Evolutionary conservation across 2,113 vertebrate species (phyloP), one percentile per base, ranked within the genome.

Genomic region (Astur gentilis): DNA sequence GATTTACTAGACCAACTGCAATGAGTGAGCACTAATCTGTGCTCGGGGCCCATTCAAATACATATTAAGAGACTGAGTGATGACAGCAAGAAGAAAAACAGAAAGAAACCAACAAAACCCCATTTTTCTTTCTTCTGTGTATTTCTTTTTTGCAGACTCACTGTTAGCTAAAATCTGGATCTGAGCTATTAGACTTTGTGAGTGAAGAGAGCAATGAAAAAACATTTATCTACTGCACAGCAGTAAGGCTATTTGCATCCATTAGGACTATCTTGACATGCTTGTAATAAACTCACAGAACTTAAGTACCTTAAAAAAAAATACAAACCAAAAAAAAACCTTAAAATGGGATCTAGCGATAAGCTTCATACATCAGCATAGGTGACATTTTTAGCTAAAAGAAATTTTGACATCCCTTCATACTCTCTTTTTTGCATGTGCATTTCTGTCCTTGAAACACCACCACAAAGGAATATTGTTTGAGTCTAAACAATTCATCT

Each of bases 221-320:
- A 27, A 8, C 25, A 88, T 87, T 90, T 95, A 93, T 81, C 95
- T 96, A 52, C 89, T 84, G 50, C 49, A 91, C 75, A 78, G 77
- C 47, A 86, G 83, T 92, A 82, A 88, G 66, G 86, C 32, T 90
- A 40, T 67, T 62, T 71, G 42, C 66, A 85, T 95, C 84, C 78
- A 38, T 85, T 73, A 91, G 69, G 76, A 55, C 34, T 70, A 44
- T 38, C 71, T 95, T 86, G 71, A 87, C n/a, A 83, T 32, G 32
- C 61, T 90, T 84, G 61, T 47, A 97, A 71, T 36, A 95, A 90
- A 87, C 49, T 88, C 57, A 89, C 67, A 94, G 83, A 96, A 92
- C 42, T 95, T 96, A 27, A 89, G 29, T 16, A 49, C 44, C 76
- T 93, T 94, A 75, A 94, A 95, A 93, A 94, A 57, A 81, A 64